Evolutionary conservation across 2,113 vertebrate species (phyloP), one percentile per base, ranked within the genome.

Genomic region (Synchiropus splendidus): DNA sequence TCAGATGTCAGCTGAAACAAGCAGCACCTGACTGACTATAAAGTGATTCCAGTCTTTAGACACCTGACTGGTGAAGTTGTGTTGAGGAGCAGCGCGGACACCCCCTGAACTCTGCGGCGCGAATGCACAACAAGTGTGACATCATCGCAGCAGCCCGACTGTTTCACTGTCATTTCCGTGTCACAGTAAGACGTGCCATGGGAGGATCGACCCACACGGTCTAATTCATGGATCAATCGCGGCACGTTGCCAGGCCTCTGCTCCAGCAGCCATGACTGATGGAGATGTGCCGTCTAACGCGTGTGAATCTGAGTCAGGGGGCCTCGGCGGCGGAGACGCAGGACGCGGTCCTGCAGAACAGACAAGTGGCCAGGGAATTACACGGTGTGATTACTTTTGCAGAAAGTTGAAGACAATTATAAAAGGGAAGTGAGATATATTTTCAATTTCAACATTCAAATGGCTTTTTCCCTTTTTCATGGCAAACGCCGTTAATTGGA

Each of bases 201-300:
- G 65, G 61, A 67, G 69, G 70, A 76, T 43, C 63, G 39, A 57
- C 59, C 53, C 39, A 42, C 54, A 54, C 50, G 45, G 45, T 69
- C 51, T 64, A 67, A 78, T 75, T 60, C 70, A 74, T 55, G 6
- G 60, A 72, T 78, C 77, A 36, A 78, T 76, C 53, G 38, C 65
- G 51, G 48, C 54, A 64, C 52, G 65, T 51, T 53, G 61, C 39
- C 30, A 15, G 41, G 12, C 36, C 50, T 33, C 2, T 50, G 54
- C 53, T 17, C 58, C 43, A 54, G 61, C 52, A 14, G 67, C 66
- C 59, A 41, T 58, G 72, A 68, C 68, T 58, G 72, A 68, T 66
- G 61, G 59, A 63, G 58, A 72, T 67, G 59, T 58, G 61, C 56
- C 46, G 53, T 48, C 46, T 52, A 34, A 42, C 46, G 56, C 13